A percentile compares a stretch with the other conserved stretches of the same genome.
These are phyloP conservation scores for Linepithema humile DNA, from an alignment of 1,140 invertebrate species.

Conservation along the genomic window DNA sequence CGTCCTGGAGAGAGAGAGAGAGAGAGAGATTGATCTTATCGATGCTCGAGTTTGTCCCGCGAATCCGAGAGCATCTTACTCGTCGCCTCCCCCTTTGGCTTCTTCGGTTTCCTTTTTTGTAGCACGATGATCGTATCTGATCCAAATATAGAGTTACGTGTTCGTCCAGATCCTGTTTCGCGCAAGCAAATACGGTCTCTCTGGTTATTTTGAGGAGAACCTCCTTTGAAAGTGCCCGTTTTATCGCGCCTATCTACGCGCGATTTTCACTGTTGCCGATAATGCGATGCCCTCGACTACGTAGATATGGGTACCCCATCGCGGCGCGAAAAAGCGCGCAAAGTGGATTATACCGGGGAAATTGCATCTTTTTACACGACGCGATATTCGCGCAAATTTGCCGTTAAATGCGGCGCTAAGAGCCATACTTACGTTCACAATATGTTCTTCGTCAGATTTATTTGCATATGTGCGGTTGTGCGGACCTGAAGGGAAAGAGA, in stretches of 20 bases:
- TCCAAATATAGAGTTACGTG: slow-evolving; percentile 73
- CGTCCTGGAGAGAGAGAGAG: too few species aligned
- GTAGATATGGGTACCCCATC: slow-evolving; percentile 33
- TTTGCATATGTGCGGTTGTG: neutral
- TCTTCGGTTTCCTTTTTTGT: slow-evolving; percentile 10
- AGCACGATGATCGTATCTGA: slow-evolving; percentile 63
- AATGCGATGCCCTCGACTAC: slow-evolving; percentile 51
- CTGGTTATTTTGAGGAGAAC: slow-evolving; percentile 60
- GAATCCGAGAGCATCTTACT: slow-evolving; percentile 34
- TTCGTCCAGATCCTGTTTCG: slow-evolving; percentile 30
- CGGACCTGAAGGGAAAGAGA: neutral
- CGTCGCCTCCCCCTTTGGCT: slow-evolving; percentile 17
- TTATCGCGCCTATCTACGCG: slow-evolving; percentile 50
- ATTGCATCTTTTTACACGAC: slow-evolving; percentile 57
- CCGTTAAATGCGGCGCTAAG: slow-evolving; percentile 52
- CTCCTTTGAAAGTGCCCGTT: slow-evolving; percentile 34
- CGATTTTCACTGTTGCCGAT: slow-evolving; percentile 55
- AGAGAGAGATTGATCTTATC: slow-evolving; percentile 58
- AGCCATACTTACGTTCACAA: slow-evolving; percentile 48
- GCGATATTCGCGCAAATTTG: slow-evolving; percentile 54
- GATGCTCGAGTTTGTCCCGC: slow-evolving; percentile 22
- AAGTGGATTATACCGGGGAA: slow-evolving; percentile 51
- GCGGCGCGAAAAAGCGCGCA: slow-evolving; percentile 47
- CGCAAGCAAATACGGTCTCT: slow-evolving; percentile 21
- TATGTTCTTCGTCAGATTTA: slow-evolving; percentile 13